phyloP scores from a whole-genome alignment of 2,888 invertebrate species.

The Eucriotettix oculatus region DNA sequence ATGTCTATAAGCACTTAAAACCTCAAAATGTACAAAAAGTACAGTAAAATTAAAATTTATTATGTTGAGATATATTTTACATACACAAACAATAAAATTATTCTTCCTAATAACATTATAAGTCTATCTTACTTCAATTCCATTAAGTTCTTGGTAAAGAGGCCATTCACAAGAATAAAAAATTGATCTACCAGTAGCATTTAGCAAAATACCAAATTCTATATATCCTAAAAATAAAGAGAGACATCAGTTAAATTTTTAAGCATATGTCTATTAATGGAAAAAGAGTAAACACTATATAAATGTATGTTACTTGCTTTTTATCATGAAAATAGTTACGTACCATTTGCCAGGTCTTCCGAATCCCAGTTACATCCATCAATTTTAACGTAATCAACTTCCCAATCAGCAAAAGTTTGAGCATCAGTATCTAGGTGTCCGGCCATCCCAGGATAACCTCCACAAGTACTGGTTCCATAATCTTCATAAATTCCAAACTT shows the following conservation, averaged over 20 bases:
- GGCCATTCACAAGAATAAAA: constrained; percentile 78
- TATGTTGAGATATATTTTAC: no score
- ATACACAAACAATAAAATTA: no score
- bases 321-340: constrained; percentile 26
- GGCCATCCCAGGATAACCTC: constrained; percentile 58
- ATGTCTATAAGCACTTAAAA: no score
- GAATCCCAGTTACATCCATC: constrained; percentile 60
- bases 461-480: constrained; percentile 61
- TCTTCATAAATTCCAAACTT: constrained; percentile 73
- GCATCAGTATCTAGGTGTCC: constrained; percentile 50
- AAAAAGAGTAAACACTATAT: no score
- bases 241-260: background rate
- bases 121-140: constrained; percentile 28
- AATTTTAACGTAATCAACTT: constrained; percentile 63
- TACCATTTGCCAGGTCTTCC: constrained; percentile 36
- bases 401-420: constrained; percentile 61
- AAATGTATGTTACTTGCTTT: constrained; percentile 22
- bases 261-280: no score
- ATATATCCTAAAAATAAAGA: constrained; percentile 42
- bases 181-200: constrained; percentile 57
- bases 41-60: no score
- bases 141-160: constrained; percentile 47
- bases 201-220: constrained; percentile 48
- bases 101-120: no score
- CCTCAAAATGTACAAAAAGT: no score